Evolutionary conservation across 2,888 invertebrate species (phyloP), one percentile per base, ranked within the genome.

Genomic region (Baccha elongata): DNA sequence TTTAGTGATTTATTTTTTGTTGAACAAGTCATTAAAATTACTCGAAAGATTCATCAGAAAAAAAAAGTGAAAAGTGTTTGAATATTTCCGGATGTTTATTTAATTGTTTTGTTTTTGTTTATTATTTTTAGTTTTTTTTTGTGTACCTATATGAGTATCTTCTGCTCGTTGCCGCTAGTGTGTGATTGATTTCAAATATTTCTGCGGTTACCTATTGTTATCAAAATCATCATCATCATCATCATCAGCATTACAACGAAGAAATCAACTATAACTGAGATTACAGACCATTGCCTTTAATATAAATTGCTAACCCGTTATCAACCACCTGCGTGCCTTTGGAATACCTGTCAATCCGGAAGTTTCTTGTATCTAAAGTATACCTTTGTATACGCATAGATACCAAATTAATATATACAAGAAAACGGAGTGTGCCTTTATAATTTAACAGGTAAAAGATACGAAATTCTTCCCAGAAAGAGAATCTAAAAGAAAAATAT

Each of bases 331-430:
- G 68, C 62, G 37, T 74, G 58, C 69, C 64, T 44, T 71, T 32
- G 69, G 71, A 76, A 69, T 75, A 83, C 71, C 78, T 72, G 83
- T 37, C 40, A 67, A 62, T 83, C 83, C 83, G 83, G 83, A 83
- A 83, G 72, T 62, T 68, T 78, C 60, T 83, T 78, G 78, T 62
- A 64, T 73, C 53, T n/a, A 23, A 17, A 50, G 23, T 15, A 64
- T 42, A 79, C 62, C 65, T 68, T 48, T 35, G 15, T 15, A 29
- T 15, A 21, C 46, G 29, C 52, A 52, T 35, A 60, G 19, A 50
- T 42, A 67, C 53, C 53, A 11, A 13, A n/a, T 13, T 19, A 35
- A 32, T 44, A 26, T 62, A 60, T 67, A 83, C 67, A 72, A 64
- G 78, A 83, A 60, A 40, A 37, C 68, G 48, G 50, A 55, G 42